Conservation (phyloP, 1,140 invertebrate genomes). For the Zelostemma sp. region DNA sequence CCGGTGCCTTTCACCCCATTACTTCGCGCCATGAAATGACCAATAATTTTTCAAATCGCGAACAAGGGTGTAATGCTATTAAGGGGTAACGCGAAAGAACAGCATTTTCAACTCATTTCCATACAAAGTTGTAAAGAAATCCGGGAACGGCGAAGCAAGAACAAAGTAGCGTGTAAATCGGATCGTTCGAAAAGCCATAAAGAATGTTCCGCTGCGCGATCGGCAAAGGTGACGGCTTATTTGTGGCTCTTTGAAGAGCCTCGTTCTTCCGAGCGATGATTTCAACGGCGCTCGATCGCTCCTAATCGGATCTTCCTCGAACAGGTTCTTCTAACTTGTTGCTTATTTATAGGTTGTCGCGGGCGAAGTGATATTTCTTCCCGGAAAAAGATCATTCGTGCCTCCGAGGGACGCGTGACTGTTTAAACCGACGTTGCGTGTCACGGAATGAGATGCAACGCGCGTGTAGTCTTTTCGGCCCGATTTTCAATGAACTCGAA, state of each 20-base stretch:
- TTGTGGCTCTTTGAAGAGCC: constrained; percentile 24
- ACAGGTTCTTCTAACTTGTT: not conserved
- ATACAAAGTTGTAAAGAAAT: too few species aligned
- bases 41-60: constrained; percentile 62
- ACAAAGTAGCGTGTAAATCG: constrained; percentile 8
- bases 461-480: constrained; percentile 29
- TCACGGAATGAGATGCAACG: constrained; percentile 10
- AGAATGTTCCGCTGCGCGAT: constrained; percentile 25
- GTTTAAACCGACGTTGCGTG: constrained; percentile 52
- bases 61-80: constrained; percentile 13
- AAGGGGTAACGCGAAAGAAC: too few species aligned
- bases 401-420: constrained; percentile 55
- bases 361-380: constrained; percentile 34
- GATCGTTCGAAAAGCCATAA: constrained; percentile 18
- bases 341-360: constrained; percentile 36
- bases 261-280: not conserved
- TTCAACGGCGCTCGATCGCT: not conserved
- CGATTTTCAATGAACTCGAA: too few species aligned
- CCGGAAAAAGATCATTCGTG: constrained; percentile 26
- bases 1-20: constrained; percentile 38
- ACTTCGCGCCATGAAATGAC: constrained; percentile 57
- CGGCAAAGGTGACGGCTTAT: constrained; percentile 28
- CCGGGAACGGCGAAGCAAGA: too few species aligned
- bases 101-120: too few species aligned
- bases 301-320: not conserved